Evolutionary conservation across 1,140 invertebrate species (phyloP).

Genomic region (Zaprionus davidi): DNA sequence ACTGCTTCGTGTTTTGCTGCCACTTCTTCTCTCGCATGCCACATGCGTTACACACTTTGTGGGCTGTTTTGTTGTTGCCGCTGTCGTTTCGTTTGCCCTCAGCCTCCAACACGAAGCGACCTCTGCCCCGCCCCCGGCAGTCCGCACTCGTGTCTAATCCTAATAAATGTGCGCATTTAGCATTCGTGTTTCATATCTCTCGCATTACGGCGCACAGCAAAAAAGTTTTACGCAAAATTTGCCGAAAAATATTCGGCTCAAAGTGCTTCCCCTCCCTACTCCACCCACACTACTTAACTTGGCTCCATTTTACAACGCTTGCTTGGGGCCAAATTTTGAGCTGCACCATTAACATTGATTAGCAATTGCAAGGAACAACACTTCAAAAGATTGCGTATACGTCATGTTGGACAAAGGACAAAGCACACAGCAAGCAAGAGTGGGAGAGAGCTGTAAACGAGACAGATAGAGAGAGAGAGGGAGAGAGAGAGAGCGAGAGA

Average conservation of each 20-base stretch:
- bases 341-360: conserved; percentile 70
- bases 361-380: conserved; percentile 55
- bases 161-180: conserved; percentile 49
- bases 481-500: not conserved
- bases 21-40: not conserved
- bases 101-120: not conserved
- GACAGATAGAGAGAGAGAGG: not conserved
- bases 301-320: conserved; percentile 9
- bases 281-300: not conserved
- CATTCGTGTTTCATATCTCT: conserved; percentile 55
- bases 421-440: not conserved
- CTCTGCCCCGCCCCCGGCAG: not conserved
- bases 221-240: conserved; percentile 22
- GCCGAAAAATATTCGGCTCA: conserved; percentile 9
- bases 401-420: conserved; percentile 52
- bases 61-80: not conserved
- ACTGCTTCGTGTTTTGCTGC: not conserved
- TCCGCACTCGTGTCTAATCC: conserved; percentile 15
- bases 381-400: conserved; percentile 68
- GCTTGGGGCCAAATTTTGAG: conserved; percentile 22
- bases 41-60: conserved; percentile 24
- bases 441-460: not conserved
- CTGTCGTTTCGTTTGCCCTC: conserved; percentile 14
- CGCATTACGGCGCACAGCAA: conserved; percentile 10
- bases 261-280: not conserved